phyloP scores from a whole-genome alignment of 1,140 invertebrate species.

The Papilio glaucus region DNA sequence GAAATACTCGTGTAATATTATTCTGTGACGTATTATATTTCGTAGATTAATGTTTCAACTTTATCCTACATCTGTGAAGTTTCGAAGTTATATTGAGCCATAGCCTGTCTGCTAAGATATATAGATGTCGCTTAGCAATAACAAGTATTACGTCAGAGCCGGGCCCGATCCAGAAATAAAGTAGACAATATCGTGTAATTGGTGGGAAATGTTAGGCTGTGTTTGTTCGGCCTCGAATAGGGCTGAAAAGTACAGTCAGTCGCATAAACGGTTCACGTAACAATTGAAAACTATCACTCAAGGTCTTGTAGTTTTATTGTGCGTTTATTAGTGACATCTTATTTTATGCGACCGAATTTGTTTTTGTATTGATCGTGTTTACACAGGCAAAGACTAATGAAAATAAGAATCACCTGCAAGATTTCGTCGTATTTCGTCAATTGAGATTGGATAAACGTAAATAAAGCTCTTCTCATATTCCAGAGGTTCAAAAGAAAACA shows the following conservation, averaged over 20 bases:
- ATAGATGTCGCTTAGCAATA: conserved; percentile 31
- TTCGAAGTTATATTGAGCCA: conserved; percentile 10
- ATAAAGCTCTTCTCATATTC: too few relatives aligned
- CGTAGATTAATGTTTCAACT: too few relatives aligned
- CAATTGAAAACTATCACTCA: neutral
- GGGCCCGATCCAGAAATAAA: conserved; percentile 55
- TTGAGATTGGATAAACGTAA: too few relatives aligned
- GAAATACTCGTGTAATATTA: too few relatives aligned
- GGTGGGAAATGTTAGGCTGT: conserved; percentile 41
- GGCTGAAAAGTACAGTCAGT: conserved; percentile 24
- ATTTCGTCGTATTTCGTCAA: too few relatives aligned
- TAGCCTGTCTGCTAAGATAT: neutral
- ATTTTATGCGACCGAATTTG: too few relatives aligned
- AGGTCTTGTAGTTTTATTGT: neutral
- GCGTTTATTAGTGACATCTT: too few relatives aligned
- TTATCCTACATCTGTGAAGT: neutral
- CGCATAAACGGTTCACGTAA: neutral
- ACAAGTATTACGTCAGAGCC: conserved; percentile 51
- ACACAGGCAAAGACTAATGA: too few relatives aligned
- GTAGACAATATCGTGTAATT: conserved; percentile 54
- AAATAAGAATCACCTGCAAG: too few relatives aligned
- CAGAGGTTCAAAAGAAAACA: too few relatives aligned
- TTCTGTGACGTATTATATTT: too few relatives aligned
- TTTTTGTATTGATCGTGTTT: too few relatives aligned
- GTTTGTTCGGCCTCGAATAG: conserved; percentile 45